Base-by-base conservation (phyloP, 2,113 vertebrate species). In the Xiphorhynchus elegans region DNA sequence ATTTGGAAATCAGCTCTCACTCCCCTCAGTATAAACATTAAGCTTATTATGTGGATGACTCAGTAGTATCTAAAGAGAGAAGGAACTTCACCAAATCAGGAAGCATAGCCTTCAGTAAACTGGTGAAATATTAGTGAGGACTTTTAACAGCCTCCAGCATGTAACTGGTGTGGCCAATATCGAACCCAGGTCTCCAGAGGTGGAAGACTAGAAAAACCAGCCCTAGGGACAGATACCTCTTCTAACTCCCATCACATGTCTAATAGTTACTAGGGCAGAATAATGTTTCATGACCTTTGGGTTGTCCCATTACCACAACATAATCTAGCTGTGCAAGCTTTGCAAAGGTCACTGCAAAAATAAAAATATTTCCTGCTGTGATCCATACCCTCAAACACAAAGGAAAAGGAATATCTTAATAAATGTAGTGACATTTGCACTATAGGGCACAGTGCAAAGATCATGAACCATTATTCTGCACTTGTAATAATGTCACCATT, bases 181-280 rank as follows among this genome's bases (percentile, higher is more conserved):
- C 66, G 72, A 94, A 64, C 29, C 31, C 63, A 42, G 40, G 74
- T 70, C 70, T 93, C 28, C 68, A 87, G 75, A 96, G 63, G 74
- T 96, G 80, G 84, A 96, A 86, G 81, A 89, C 73, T 67, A 83
- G 84, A 89, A 89, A 96, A 94, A 78, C 76, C 79, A 46, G 39
- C 87, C 93, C 77, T 62, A 47, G 67, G 78, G 92, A 68, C 59
- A 88, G 89, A 76, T 80, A 90, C 79, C 69, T 91, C 69, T 73
- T 58, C 80, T 69, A 70, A 94, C 52, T 89, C 63, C 80, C 78
- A 92, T 83, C 92, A 73, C 92, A 93, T 82, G 80, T 91, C 84
- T 84, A 59, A 60, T 40, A 94, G 85, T 97, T 97, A 97, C 84
- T 96, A 96, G 96, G 96, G 97, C 95, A 96, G 96, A 97, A 97